Evolutionary conservation across 1,140 invertebrate species (phyloP), one percentile per base, ranked within the genome.

Genomic region (Scaptodrosophila lebanonensis): DNA sequence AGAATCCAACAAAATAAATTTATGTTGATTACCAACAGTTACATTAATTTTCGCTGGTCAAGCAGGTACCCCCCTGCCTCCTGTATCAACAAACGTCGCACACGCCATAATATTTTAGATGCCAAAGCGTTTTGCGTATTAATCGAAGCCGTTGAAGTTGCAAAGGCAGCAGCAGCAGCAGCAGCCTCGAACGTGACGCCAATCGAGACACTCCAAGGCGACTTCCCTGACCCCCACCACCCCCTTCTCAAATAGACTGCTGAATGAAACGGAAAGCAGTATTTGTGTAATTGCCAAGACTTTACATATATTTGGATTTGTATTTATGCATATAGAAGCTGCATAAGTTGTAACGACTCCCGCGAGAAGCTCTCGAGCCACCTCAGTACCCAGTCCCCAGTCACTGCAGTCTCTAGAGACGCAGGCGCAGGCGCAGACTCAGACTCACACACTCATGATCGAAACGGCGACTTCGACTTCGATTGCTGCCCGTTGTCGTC

Each of bases 91-190:
- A 62, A 62, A 62, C 49, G 59, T 53, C 59, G 59, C 59, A 53
- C 73, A 77, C 73, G 73, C 73, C 73, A 77, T 68, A 77, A 77
- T 77, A 73, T 77, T 77, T 77, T 79, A 77, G 73, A 77, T 77
- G 73, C 73, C 73, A 77, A 77, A 77, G 68, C 64, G 73, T 77
- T 77, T 77, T 77, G 73, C 75, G 73, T 77, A 77, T 77, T 77
- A 79, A 77, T 69, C 73, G 73, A 52, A 63, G 58, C 58, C 63
- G 48, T 33, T 20, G 29, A 22, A 43, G 39, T 29, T 27, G 47
- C 44, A 27, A 54, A n/a, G n/a, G n/a, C n/a, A n/a, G n/a, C n/a
- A n/a, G 48, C 48, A 16, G 33, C 35, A 29, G 54, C 65, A 63
- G 42, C 32, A 40, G 39, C 47, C n/a, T 20, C 43, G 64, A 77